Evolutionary conservation across 2,888 invertebrate species (phyloP).

Genomic region (Opisthograptis luteolata): DNA sequence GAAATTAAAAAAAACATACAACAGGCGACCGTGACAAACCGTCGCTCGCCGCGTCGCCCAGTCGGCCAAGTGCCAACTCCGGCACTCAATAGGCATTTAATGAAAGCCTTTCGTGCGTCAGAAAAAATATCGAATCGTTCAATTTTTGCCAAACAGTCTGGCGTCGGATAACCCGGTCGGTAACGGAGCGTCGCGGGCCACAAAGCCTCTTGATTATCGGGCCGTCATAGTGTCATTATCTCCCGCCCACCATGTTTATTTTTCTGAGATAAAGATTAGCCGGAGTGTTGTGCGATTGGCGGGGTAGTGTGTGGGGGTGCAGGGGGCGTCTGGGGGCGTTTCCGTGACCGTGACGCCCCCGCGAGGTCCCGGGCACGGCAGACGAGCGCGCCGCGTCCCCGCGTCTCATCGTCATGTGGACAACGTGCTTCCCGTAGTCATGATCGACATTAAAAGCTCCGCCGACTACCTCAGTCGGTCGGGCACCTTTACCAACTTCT

Average conservation of each 20-base stretch:
- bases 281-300: conserved; percentile 75
- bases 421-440: conserved; percentile 70
- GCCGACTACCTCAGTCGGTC: conserved; percentile 96
- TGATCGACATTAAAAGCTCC: conserved; percentile 97
- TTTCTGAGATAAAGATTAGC: conserved; percentile 84
- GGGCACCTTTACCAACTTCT: conserved; percentile 96
- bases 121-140: conserved; percentile 54
- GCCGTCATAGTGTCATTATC: conserved; percentile 77
- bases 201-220: conserved; percentile 80
- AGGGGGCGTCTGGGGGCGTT: conserved; percentile 60
- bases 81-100: conserved; percentile 56
- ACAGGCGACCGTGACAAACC: conserved; percentile 64
- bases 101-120: conserved; percentile 50
- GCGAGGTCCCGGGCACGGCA: conserved; percentile 30
- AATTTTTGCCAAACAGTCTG: conserved; percentile 75
- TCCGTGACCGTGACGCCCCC: conserved; percentile 50
- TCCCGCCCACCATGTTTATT: conserved; percentile 82
- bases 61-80: conserved; percentile 47
- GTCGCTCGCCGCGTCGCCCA: conserved; percentile 44
- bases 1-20: conserved; percentile 63
- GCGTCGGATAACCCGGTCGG: conserved; percentile 65
- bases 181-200: conserved; percentile 73
- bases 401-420: conserved; percentile 54
- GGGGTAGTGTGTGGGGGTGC: conserved; percentile 60
- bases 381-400: conserved; percentile 38